Base-by-base conservation (phyloP, 2,888 invertebrate species). In the Philopedon plagiatum region DNA sequence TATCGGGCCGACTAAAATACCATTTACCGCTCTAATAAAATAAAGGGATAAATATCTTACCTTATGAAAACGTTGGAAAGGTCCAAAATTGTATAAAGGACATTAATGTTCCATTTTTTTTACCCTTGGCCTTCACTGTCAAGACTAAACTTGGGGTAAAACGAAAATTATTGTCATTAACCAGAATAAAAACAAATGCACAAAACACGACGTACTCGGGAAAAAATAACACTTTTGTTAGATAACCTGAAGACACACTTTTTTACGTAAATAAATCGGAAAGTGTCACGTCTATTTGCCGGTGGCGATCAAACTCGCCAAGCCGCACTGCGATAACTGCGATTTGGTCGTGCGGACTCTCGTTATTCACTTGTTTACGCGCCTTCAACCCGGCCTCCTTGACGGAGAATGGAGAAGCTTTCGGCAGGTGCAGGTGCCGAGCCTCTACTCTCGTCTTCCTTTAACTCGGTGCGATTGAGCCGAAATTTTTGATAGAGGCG, bases 311-410 rank as follows among this genome's bases (percentile, higher is more conserved):
- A 61, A 63, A 51, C 63, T 34, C 51, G 51, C 34, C 51, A 63
- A 49, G 13, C 51, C 63, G 51, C 63, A 63, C 63, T 63, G 51
- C 51, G 63, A 51, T 63, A 49, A 51, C 63, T 63, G 51, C 37
- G 51, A 51, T 46, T 34, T 15, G 19, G 49, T 19, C 63, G 63
- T 26, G 32, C 57, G 51, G 29, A 51, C 19, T 58, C 34, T 67
- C 67, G 67, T 67, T 60, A 67, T 49, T 67, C 67, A 67, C 67
- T 67, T 60, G 67, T 49, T 60, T 44, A 34, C 58, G 58, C 67
- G 67, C 57, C 51, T 49, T 49, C 66, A 37, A 49, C 58, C 34
- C 58, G 60, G 58, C 60, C 46, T 57, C 34, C 65, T 65, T 57
- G 57, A 57, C 57, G 67, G 58, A 57, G 60, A 60, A 44, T 57